Conservation (phyloP, 2,797 vertebrate genomes). For the Eleutherodactylus coqui region DNA sequence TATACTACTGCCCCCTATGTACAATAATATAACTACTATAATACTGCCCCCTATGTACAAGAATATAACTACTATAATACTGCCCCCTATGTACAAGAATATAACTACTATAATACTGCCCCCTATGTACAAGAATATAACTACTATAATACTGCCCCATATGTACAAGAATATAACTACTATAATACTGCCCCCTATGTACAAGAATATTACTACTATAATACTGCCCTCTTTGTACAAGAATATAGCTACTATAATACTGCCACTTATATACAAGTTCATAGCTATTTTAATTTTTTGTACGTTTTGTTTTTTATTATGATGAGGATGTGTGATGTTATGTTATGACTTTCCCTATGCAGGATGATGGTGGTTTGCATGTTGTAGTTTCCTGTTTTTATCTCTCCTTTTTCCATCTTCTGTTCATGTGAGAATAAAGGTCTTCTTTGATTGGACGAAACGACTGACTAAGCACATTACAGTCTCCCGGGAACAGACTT, state of each 20-base stretch:
- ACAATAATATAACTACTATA: too few relatives aligned
- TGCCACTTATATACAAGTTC: background rate
- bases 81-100: too few relatives aligned
- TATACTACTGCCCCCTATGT: too few relatives aligned
- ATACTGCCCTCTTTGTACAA: background rate
- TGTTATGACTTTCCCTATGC: background rate
- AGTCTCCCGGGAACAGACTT: background rate
- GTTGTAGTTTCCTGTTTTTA: background rate
- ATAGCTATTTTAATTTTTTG: background rate
- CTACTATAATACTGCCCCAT: too few relatives aligned
- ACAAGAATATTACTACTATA: background rate
- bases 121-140: too few relatives aligned
- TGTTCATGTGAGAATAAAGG: background rate
- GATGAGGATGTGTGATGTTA: background rate
- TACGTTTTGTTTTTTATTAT: background rate
- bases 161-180: too few relatives aligned
- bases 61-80: too few relatives aligned
- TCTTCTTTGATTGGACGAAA: background rate
- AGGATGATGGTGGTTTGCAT: background rate
- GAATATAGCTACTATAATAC: background rate
- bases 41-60: too few relatives aligned
- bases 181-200: too few relatives aligned
- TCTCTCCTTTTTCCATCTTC: background rate
- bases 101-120: too few relatives aligned
- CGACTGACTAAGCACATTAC: conserved; percentile 29